Conservation (phyloP, 1,140 invertebrate species). For the Neodiprion fabricii region DNA sequence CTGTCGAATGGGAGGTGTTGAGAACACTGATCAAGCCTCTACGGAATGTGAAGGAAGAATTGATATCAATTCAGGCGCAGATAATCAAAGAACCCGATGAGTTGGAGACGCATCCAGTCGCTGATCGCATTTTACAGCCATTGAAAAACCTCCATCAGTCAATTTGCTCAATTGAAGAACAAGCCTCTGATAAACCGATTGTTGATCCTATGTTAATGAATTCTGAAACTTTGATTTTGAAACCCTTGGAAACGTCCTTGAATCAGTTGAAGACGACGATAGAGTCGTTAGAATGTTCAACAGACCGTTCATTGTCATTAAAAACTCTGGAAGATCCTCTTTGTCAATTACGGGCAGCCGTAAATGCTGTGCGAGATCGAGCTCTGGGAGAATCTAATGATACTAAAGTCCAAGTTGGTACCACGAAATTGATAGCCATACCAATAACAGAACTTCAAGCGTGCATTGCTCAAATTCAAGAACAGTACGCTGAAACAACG, state of each 20-base stretch:
- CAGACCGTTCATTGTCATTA: neutral
- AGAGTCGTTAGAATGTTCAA: neutral
- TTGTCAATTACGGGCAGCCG: neutral
- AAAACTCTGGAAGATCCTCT: constrained; percentile 4
- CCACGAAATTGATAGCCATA: constrained; percentile 20
- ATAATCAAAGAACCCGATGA: neutral
- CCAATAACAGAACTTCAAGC: constrained; percentile 28
- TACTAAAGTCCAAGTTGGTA: neutral
- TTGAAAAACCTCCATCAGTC: neutral
- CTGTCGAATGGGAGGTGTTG: neutral
- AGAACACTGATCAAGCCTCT: neutral
- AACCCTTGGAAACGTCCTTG: neutral
- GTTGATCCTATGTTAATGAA: neutral
- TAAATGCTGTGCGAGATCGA: neutral
- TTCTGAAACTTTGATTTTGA: neutral
- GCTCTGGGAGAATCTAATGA: neutral
- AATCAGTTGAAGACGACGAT: neutral
- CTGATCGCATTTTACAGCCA: neutral
- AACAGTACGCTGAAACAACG: constrained; percentile 25
- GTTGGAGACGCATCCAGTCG: neutral
- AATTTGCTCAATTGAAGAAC: neutral
- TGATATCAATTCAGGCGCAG: neutral
- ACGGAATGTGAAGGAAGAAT: neutral
- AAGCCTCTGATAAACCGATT: neutral
- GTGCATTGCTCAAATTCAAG: constrained; percentile 28